Base-by-base conservation (phyloP, 2,113 vertebrate genomes). In the Garra rufa region DNA sequence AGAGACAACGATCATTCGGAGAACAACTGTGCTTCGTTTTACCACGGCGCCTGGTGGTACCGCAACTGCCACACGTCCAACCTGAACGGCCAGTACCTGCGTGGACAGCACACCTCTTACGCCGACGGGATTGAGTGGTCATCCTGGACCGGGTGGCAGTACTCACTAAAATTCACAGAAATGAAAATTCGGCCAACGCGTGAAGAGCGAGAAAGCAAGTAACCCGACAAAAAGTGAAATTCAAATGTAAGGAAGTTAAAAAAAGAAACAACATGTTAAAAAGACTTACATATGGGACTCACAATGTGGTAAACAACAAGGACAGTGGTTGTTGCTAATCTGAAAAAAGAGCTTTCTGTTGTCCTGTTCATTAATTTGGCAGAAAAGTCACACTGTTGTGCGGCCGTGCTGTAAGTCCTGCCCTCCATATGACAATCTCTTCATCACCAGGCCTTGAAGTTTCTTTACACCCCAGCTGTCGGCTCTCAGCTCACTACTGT, bases 11-110 rank as follows among this genome's bases (percentile, higher is more conserved):
- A 99, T 94, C 98, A 98, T 91, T 99, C 98, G 0, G 97, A 99
- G 93, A 99, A 99, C 92, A 99, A 99, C 95, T 99, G 98, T 0
- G 98, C 98, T 0, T 94, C 97, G 3, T 99, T 99, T 94, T 99
- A 99, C 94, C 97, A 97, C 0, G 98, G 98, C 0, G 98, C 98
- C 84, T 99, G 98, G 98, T 99, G 98, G 98, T 99, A 99, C 91
- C 97, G 97, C 85, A 99, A 98, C 92, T 99, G 98, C 93, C 98
- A 99, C 95, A 99, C 97, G 1, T 97, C 97, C 93, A 99, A 99
- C 95, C 96, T 99, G 79, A 99, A 99, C 0, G 98, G 98, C 63
- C 97, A 99, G 91, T 99, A 99, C 93, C 94, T 99, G 85, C 95
- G 92, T 17, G 98, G 98, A 9, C 96, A 98, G 84, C 98, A 99